Base-by-base conservation (phyloP, 2,888 invertebrate species). In the Catocala sponsa region DNA sequence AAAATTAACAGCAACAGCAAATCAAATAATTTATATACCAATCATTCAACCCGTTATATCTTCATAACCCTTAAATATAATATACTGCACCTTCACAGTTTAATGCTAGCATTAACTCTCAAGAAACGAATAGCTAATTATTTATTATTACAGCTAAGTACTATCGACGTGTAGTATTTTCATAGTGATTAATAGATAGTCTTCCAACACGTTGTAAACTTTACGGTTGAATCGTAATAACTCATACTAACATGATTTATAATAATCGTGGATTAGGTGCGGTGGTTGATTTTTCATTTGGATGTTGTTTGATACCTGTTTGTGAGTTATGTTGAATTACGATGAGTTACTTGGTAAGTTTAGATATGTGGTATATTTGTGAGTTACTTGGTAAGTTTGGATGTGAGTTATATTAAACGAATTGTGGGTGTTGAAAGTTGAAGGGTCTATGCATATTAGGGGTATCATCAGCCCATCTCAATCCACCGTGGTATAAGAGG, bases 131-230 rank as follows among this genome's bases (percentile, higher is more conserved):
- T 33, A 12, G 11, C 48, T 33, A 48, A 48, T 48, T 48, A 48
- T 48, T 48, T 11, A 33, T 48, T 33, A 46, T 46, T 48, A 33
- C 33, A 48, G 32, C 48, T 33, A 33, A 33, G 48, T 47, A 47
- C 11, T 47, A 25, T n/a, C 13, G 11, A 13, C 41, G 6, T 12
- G 15, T 43, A 43, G 43, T 38, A 53, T 53, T 11, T 53, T 43
- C 43, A n/a, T 53, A 6, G 10, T 53, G 53, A 53, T 53, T 53
- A 53, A 53, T 53, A 52, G 50, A 25, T 25, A 25, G 25, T 53
- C n/a, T 35, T 32, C 53, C 25, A 7, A 53, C 43, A 43, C 43
- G 42, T 38, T 7, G 42, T 52, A 52, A 52, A 53, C 25, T 53
- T 53, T 43, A 53, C 53, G 53, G 43, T 53, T 43, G 43, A 53